Percentiles rank a stretch among this genome's conserved stretches.
phyloP scores from a whole-genome alignment of 2,797 vertebrate genomes.

The Nyctalus aviator region DNA sequence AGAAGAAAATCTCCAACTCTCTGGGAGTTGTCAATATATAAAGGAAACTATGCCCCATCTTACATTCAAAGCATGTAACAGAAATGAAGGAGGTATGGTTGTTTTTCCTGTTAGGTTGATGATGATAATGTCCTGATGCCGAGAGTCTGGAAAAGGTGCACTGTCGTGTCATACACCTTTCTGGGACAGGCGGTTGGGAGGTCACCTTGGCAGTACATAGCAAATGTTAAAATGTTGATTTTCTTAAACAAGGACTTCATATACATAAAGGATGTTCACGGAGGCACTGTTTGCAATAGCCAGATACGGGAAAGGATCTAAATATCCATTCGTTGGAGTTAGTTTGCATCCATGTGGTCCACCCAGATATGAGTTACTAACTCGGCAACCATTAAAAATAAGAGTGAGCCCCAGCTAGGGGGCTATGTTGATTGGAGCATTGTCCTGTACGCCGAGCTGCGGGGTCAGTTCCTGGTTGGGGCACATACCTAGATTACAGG shows the following conservation, averaged over 20 bases:
- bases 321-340: background rate
- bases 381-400: background rate
- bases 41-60: slow-evolving; percentile 8
- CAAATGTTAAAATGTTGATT: background rate
- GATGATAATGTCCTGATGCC: background rate
- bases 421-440: background rate
- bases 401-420: background rate
- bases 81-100: background rate
- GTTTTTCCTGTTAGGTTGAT: background rate
- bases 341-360: background rate
- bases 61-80: slow-evolving; percentile 12
- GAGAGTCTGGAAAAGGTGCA: background rate
- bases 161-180: background rate
- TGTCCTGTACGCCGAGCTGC: background rate
- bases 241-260: slow-evolving; percentile 32
- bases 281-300: background rate
- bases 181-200: background rate
- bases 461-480: background rate
- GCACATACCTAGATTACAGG: background rate
- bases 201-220: background rate
- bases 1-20: background rate
- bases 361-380: background rate
- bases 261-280: background rate
- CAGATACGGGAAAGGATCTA: background rate
- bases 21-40: background rate